Conservation (phyloP, 1,140 invertebrate genomes). For the Leptopilina boulardi region DNA sequence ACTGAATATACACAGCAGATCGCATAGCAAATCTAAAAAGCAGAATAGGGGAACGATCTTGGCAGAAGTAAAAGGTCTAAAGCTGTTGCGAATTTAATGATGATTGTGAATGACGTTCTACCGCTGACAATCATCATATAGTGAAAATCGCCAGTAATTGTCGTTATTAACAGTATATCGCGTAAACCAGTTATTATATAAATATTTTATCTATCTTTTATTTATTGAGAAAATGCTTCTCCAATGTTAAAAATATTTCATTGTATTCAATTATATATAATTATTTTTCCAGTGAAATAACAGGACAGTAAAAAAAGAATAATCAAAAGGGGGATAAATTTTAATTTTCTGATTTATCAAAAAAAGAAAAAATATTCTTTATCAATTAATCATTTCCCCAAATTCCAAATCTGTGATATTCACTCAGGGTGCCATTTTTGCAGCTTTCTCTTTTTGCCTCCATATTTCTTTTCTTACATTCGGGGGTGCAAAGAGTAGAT, state of each 20-base stretch:
- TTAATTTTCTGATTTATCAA: too few species aligned
- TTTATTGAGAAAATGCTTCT: not conserved
- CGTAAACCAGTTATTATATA: too few species aligned
- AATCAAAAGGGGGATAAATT: too few species aligned
- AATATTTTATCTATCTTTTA: too few species aligned
- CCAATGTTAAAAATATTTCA: not conserved
- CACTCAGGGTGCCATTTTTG: not conserved
- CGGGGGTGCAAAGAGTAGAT: slow-evolving; percentile 26
- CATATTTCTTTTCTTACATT: not conserved
- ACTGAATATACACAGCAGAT: not conserved
- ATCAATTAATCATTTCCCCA: not conserved
- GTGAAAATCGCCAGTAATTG: slow-evolving; percentile 2
- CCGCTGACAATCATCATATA: not conserved
- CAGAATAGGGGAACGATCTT: not conserved
- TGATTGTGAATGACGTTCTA: slow-evolving; percentile 3
- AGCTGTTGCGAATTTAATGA: slow-evolving; percentile 26
- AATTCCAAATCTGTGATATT: not conserved
- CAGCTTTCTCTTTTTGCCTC: not conserved
- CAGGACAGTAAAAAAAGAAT: too few species aligned
- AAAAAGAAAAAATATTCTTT: not conserved
- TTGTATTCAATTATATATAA: too few species aligned
- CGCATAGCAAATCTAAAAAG: not conserved
- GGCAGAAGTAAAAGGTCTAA: not conserved
- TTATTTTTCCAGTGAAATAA: too few species aligned
- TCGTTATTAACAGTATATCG: not conserved